A percentile compares a stretch with the other conserved stretches of the same genome.
These are phyloP conservation scores for Stomatorhinus walkeri DNA, from an alignment of 2,797 vertebrate genomes.

Conservation along the genomic window DNA sequence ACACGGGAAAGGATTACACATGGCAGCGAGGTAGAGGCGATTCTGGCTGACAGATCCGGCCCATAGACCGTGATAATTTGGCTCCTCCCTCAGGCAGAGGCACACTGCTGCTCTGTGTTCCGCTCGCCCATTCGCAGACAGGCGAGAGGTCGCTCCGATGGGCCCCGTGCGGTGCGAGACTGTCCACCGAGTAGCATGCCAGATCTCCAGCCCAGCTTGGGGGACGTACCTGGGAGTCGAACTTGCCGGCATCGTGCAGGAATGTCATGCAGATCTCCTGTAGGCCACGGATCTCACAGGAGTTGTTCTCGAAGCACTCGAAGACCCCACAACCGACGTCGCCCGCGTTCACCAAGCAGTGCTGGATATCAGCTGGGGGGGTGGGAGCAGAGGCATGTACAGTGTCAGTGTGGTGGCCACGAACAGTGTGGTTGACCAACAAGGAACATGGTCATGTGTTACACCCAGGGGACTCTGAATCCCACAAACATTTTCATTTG, in stretches of 20 bases:
- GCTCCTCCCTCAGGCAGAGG: conserved; percentile 4
- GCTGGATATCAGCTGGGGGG: conserved; percentile 82
- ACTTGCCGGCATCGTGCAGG: conserved; percentile 98
- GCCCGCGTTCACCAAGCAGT: conserved; percentile 93
- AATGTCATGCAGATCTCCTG: conserved; percentile 99
- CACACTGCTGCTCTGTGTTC: neutral
- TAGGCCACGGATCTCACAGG: conserved; percentile 93
- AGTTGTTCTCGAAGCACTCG: conserved; percentile 99
- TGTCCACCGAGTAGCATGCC: conserved; percentile 42
- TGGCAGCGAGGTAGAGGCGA: neutral
- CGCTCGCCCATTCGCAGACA: neutral
- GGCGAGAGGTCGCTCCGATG: conserved; percentile 35
- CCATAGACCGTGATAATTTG: neutral
- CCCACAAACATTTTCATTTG: neutral
- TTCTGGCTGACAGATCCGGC: neutral
- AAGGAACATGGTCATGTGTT: neutral
- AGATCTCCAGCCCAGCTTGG: conserved; percentile 42
- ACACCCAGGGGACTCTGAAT: neutral
- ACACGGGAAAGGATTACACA: neutral
- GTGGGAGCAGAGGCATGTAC: neutral
- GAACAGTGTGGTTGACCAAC: neutral
- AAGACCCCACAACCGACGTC: conserved; percentile 97
- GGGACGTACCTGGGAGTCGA: conserved; percentile 91
- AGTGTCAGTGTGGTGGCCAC: conserved; percentile 31
- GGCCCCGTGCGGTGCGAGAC: conserved; percentile 51